These are phyloP conservation scores for Caenorhabditis sulstoni DNA, from an alignment of 2,888 invertebrate species.

Conservation along the genomic window DNA sequence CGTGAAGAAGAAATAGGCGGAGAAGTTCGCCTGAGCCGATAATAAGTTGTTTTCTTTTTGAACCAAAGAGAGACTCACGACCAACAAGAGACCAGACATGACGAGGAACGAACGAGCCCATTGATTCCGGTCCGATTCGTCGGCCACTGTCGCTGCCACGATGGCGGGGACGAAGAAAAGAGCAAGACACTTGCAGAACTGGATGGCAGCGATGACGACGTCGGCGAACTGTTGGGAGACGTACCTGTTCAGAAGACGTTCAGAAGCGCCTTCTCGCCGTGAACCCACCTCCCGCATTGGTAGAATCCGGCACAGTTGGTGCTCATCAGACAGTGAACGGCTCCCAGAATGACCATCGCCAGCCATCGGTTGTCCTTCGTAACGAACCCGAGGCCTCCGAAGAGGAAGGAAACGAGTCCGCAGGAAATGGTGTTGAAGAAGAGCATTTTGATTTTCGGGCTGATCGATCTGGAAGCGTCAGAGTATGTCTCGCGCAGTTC, in stretches of 20 bases:
- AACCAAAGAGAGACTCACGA: constrained; percentile 20
- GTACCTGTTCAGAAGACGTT: constrained; percentile 9
- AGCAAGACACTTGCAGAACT: constrained; percentile 55
- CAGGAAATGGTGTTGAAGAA: constrained; percentile 55
- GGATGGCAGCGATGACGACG: constrained; percentile 53
- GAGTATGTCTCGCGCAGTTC: neutral
- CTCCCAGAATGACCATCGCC: constrained; percentile 41
- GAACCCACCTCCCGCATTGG: constrained; percentile 47
- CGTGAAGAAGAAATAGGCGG: constrained; percentile 48
- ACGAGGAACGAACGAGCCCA: constrained; percentile 46
- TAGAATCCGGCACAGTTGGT: constrained; percentile 56
- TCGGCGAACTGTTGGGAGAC: constrained; percentile 57
- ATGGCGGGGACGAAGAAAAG: constrained; percentile 53
- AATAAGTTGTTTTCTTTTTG: neutral
- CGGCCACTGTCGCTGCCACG: constrained; percentile 34
- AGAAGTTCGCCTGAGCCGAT: constrained; percentile 31
- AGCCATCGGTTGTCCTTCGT: constrained; percentile 35
- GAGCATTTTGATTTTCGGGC: constrained; percentile 45
- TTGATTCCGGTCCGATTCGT: constrained; percentile 32
- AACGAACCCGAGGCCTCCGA: constrained; percentile 45
- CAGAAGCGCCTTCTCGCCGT: neutral
- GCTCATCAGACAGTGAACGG: constrained; percentile 43
- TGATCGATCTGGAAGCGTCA: constrained; percentile 8
- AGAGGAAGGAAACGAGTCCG: constrained; percentile 47
- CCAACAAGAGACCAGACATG: constrained; percentile 36